phyloP scores from a whole-genome alignment of 2,888 invertebrate genomes.

The Flexamia atlantica region DNA sequence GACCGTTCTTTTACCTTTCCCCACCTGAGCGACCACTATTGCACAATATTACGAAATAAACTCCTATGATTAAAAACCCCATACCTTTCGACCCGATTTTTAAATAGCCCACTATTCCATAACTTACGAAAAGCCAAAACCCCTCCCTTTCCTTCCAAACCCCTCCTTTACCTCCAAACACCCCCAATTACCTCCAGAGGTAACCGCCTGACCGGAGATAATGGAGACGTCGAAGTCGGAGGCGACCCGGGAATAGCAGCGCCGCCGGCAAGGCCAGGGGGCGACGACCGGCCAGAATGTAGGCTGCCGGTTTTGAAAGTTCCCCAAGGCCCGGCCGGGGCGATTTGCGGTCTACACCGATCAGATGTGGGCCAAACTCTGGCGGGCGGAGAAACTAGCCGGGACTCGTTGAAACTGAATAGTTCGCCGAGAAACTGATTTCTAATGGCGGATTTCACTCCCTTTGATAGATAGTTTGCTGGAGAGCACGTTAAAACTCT shows the following conservation, averaged over 20 bases:
- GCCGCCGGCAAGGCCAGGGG: constrained; percentile 39
- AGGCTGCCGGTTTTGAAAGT: constrained; percentile 43
- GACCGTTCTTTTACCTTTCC: too few relatives aligned
- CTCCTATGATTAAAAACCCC: too few relatives aligned
- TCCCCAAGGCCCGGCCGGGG: neutral
- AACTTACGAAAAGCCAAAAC: too few relatives aligned
- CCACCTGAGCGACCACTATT: too few relatives aligned
- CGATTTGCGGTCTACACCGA: constrained; percentile 12
- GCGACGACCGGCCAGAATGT: constrained; percentile 32
- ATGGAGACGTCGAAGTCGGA: neutral
- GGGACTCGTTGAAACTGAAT: neutral
- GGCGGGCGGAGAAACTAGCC: neutral
- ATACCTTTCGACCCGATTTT: too few relatives aligned
- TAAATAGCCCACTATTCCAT: too few relatives aligned
- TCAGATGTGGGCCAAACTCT: neutral
- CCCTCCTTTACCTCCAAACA: too few relatives aligned
- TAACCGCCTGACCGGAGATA: neutral
- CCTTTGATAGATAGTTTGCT: too few relatives aligned
- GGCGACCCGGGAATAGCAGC: constrained; percentile 13
- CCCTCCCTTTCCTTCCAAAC: too few relatives aligned
- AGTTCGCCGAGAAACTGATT: neutral
- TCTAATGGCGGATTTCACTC: too few relatives aligned
- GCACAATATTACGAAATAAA: too few relatives aligned
- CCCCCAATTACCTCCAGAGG: neutral
- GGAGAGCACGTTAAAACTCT: too few relatives aligned